Evolutionary conservation across 2,113 vertebrate species (phyloP), one percentile per base, ranked within the genome.

Genomic region (Antennarius striatus): DNA sequence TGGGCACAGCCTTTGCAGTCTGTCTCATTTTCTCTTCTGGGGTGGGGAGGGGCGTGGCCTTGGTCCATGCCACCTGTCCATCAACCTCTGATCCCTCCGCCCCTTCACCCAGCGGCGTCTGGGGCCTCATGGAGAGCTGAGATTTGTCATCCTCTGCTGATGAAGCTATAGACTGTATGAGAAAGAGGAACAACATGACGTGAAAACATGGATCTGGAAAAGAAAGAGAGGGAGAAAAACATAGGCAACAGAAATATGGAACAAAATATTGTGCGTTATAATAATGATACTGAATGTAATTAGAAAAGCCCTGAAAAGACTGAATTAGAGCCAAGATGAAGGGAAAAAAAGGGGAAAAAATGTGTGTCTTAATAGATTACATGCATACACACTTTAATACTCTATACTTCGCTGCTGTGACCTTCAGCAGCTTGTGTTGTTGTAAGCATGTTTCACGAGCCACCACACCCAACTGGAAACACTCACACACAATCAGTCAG

Each of bases 11-110:
- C 73, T 95, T 91, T 1, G 98, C 97, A 39, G 94, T 94, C 65
- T 91, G 95, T 54, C 97, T 92, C 94, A 98, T 99, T 90, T 95
- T 97, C 92, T 99, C 96, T 81, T 99, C 96, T 5, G 98, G 98
- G 0, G 98, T 99, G 56, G 97, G 98, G 79, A 99, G 89, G 5
- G 93, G 92, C 10, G 91, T 70, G 15, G 91, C 89, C 84, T 95
- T 95, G 79, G 90, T 92, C 93, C 94, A 93, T 73, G 92, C 91
- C 12, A 92, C 94, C 62, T 94, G 93, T 36, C 93, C 92, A 68
- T 96, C 93, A 62, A 93, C 89, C 70, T 95, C 94, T 1, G 86
- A 90, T 13, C 85, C 86, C 17, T 96, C 95, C 71, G 72, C 81
- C 67, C 89, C 87, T 48, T 90, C 86, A 22, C 56, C 77, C 70